These are phyloP conservation scores for Isichthys henryi DNA, from an alignment of 2,113 vertebrate species.

Conservation along the genomic window DNA sequence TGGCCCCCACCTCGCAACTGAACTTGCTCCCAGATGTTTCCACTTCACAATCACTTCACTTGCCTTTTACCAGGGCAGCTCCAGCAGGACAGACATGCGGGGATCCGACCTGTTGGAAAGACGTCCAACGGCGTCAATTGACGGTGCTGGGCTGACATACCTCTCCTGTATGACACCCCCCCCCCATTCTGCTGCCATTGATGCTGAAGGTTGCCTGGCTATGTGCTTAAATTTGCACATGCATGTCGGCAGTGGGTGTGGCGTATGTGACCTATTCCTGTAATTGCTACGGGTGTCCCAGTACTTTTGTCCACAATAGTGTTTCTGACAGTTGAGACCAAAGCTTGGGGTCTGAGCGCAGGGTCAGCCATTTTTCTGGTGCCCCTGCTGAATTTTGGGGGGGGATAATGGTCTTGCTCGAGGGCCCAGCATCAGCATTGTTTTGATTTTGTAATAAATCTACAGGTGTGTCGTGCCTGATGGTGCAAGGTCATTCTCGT, in stretches of 20 bases:
- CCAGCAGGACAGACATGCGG: not conserved
- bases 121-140: too few relatives aligned
- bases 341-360: not conserved
- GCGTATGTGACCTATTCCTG: not conserved
- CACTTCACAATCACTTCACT: not conserved
- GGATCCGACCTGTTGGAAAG: not conserved
- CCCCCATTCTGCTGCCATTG: too few relatives aligned
- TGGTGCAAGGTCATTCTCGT: not conserved
- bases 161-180: too few relatives aligned
- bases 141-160: too few relatives aligned
- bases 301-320: not conserved
- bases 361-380: not conserved
- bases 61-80: not conserved
- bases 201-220: not conserved
- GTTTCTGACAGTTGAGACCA: not conserved
- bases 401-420: not conserved
- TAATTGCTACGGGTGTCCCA: not conserved
- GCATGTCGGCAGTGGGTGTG: not conserved
- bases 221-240: not conserved
- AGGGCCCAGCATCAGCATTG: not conserved
- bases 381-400: not conserved
- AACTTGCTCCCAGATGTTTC: not conserved
- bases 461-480: not conserved
- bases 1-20: not conserved
- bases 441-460: not conserved